Conservation (phyloP, 2,113 vertebrate species). For the Grantiella picta region DNA sequence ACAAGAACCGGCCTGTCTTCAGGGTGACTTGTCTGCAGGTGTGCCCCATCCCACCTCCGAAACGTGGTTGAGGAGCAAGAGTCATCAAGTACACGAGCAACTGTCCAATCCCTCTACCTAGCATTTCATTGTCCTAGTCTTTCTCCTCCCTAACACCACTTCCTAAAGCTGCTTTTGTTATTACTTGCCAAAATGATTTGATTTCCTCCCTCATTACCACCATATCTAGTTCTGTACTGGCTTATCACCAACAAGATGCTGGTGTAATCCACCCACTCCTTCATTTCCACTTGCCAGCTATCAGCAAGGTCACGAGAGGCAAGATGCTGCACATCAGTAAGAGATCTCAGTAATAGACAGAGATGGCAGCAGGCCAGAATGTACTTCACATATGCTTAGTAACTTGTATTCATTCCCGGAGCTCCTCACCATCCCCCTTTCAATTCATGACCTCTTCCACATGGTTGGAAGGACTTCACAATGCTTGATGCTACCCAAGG, state of each 20-base stretch:
- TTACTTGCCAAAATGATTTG: neutral
- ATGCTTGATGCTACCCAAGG: neutral
- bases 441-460: neutral
- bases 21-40: neutral
- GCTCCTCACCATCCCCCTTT: neutral
- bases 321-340: constrained; percentile 53
- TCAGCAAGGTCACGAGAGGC: constrained; percentile 11
- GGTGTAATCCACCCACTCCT: constrained; percentile 6
- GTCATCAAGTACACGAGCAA: neutral
- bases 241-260: neutral
- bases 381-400: neutral
- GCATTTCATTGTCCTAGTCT: neutral
- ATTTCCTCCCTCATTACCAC: neutral
- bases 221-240: neutral
- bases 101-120: neutral
- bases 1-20: neutral
- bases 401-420: neutral
- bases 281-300: constrained; percentile 12
- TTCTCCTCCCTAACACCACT: neutral
- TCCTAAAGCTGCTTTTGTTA: neutral
- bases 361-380: neutral
- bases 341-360: neutral
- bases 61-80: neutral
- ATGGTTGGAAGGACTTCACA: neutral
- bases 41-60: neutral